Evolutionary conservation across 1,140 invertebrate species (phyloP).

Genomic region (Cotesia vestalis): DNA sequence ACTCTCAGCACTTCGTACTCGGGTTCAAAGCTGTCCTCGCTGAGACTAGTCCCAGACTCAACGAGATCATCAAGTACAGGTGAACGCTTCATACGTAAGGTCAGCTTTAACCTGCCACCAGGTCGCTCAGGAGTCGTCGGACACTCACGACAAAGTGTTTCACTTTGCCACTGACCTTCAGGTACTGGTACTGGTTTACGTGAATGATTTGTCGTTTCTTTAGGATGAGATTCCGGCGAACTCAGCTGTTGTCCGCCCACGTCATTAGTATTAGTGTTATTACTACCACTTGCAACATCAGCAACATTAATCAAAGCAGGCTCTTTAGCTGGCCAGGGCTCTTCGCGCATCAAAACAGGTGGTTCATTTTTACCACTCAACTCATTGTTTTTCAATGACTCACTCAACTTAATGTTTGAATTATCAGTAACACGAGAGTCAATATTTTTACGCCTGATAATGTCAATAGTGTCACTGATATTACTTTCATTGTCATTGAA

Average conservation of each 20-base stretch:
- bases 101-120: constrained; percentile 78
- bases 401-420: constrained; percentile 44
- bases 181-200: constrained; percentile 45
- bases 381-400: constrained; percentile 46
- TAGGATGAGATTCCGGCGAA: constrained; percentile 10
- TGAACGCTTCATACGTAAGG: constrained; percentile 84
- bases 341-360: constrained; percentile 45
- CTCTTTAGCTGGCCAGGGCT: constrained; percentile 49
- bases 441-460: constrained; percentile 46
- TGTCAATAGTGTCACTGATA: constrained; percentile 54
- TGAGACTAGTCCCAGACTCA: constrained; percentile 79
- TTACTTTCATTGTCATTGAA: constrained; percentile 63
- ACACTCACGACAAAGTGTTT: constrained; percentile 49
- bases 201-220: constrained; percentile 22
- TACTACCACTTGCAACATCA: constrained; percentile 41
- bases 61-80: constrained; percentile 86
- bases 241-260: constrained; percentile 17
- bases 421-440: constrained; percentile 42
- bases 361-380: constrained; percentile 47
- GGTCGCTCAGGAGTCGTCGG: constrained; percentile 70
- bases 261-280: constrained; percentile 1
- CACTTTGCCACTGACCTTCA: constrained; percentile 53
- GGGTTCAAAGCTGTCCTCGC: constrained; percentile 72
- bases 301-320: constrained; percentile 30
- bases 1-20: constrained; percentile 86